These are phyloP conservation scores for Seira ritae DNA, from an alignment of 2,888 invertebrate species.

Conservation along the genomic window DNA sequence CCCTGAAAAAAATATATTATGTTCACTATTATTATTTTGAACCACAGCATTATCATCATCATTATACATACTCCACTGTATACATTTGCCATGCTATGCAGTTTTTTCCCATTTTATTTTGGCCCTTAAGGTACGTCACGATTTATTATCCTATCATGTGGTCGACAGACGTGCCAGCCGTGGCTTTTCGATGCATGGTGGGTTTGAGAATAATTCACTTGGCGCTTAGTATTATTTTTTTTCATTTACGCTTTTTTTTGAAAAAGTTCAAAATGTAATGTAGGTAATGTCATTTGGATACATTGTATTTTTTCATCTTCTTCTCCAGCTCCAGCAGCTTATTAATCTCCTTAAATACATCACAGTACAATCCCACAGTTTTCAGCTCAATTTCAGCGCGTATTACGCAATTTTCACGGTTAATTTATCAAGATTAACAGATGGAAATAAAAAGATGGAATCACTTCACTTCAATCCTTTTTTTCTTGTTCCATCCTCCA, in stretches of 20 bases:
- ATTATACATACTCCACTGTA: too few relatives aligned
- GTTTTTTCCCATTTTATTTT: conserved; percentile 29
- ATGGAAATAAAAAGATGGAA: conserved; percentile 27
- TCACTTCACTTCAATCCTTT: background rate
- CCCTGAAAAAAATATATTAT: background rate
- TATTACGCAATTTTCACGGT: conserved; percentile 43
- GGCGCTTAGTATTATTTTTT: too few relatives aligned
- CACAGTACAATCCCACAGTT: too few relatives aligned
- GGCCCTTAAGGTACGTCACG: conserved; percentile 63
- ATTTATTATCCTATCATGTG: conserved; percentile 63
- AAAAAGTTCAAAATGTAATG: too few relatives aligned
- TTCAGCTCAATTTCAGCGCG: conserved; percentile 32
- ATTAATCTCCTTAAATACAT: too few relatives aligned
- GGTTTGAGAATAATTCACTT: background rate
- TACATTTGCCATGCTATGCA: background rate
- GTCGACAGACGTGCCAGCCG: conserved; percentile 53
- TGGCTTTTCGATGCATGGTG: background rate
- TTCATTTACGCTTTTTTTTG: too few relatives aligned
- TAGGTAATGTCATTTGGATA: too few relatives aligned
- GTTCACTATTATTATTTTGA: background rate
- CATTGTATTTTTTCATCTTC: too few relatives aligned
- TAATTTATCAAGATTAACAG: conserved; percentile 52
- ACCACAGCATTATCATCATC: too few relatives aligned
- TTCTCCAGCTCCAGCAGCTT: too few relatives aligned
- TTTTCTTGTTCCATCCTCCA: background rate